These are phyloP conservation scores for Brienomyrus longianalis DNA, from an alignment of 2,113 vertebrate genomes.

Conservation along the genomic window DNA sequence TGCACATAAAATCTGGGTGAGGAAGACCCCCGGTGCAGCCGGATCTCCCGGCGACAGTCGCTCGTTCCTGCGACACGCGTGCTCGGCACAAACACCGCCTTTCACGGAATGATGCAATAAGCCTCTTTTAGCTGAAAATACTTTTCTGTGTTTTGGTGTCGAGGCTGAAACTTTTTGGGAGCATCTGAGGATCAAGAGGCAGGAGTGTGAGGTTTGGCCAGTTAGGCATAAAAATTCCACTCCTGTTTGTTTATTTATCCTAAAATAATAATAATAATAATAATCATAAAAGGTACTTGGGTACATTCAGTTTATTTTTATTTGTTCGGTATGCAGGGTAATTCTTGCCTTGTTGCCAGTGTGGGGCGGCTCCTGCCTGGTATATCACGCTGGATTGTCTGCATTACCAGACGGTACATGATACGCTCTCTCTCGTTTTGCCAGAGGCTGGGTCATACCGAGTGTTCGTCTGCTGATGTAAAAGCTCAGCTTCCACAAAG, in stretches of 20 bases:
- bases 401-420: background rate
- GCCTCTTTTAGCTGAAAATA: slow-evolving; percentile 12
- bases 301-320: background rate
- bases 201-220: background rate
- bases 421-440: background rate
- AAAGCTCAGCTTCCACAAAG: background rate
- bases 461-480: background rate
- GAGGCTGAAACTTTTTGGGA: background rate
- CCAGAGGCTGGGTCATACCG: background rate
- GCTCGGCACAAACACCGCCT: background rate
- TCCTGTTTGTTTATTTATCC: too few species aligned
- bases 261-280: too few species aligned
- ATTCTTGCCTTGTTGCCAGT: background rate
- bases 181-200: background rate
- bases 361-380: background rate
- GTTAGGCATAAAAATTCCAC: background rate
- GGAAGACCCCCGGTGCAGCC: too few species aligned
- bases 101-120: slow-evolving; percentile 5
- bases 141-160: background rate
- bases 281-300: background rate
- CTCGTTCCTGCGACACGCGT: background rate
- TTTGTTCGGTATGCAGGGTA: background rate
- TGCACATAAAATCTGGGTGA: background rate
- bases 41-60: background rate
- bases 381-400: background rate